Evolutionary conservation across 2,888 invertebrate genomes (phyloP), one percentile per base, ranked within the genome.

Genomic region (Pristionchus maxplancki): DNA sequence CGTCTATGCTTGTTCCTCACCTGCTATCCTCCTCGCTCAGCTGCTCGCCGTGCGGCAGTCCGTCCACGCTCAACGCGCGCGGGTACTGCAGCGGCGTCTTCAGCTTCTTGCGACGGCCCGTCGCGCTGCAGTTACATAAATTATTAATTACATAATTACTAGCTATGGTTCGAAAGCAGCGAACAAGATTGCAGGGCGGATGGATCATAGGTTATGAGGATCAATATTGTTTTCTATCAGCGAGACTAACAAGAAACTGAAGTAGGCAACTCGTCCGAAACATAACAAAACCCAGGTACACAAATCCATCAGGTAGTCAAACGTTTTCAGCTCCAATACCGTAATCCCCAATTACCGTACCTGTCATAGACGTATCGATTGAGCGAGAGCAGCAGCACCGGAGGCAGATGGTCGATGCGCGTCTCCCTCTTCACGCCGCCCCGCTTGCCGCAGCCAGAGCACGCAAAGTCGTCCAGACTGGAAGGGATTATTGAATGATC

Each of bases 331-430:
- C 24, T 64, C 24, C 24, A 24, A 8, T n/a, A 64, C 64, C 24
- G 6, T 24, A 64, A 28, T 15, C n/a, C n/a, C n/a, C n/a, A n/a
- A n/a, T n/a, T 24, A 71, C 81, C 89, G 78, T 86, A 90, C 90
- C 74, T 83, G 84, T 93, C 92, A 85, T 91, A 93, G 31, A 90
- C 89, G 89, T 93, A 93, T 31, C 94, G 91, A 85, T 92, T 93
- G 40, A 94, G 89, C 71, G 93, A 93, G 20, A 94, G 88, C 3
- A 94, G 89, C 28, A 94, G 88, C 4, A 94, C 92, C 0, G 92
- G 91, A 13, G 94, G 94, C 37, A 94, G 82, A 37, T 90, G 88
- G 1, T 89, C 89, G 48, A 91, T 91, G 81, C 90, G 89, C 31
- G 87, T 88, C 37, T 88, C 87, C 15, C 90, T 89, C 24, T 62